Evolutionary conservation across 1,140 invertebrate species (phyloP), one percentile per base, ranked within the genome.

Genomic region (Ostrea edulis): DNA sequence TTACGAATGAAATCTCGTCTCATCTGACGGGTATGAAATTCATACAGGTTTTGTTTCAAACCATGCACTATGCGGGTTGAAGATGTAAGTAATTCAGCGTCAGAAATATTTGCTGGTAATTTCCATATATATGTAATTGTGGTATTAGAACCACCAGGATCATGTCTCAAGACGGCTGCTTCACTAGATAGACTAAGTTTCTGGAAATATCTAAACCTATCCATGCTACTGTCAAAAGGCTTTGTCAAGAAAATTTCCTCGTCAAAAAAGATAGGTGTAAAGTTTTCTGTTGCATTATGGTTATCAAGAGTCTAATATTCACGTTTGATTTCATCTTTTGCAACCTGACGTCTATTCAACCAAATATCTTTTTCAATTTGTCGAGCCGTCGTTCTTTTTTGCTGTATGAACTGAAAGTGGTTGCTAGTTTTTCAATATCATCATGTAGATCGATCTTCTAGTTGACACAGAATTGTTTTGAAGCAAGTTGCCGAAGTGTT

Each of bases 11-110:
- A 88, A 35, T 53, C 29, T n/a, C 7, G 8, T 68, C 54, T 44
- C 82, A 84, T 68, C 52, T 14, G 53, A 54, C 88, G 86, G 0
- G 88, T 89, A 29, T 89, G 87, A 25, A 55, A 86, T 82, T 90
- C 88, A 20, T 53, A 9, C 5, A 89, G 29, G 9, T 71, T 82
- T 0, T 58, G n/a, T 52, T 65, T 71, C 8, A 29, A 12, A 5
- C 25, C n/a, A 25, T 55, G 20, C 3, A 86, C 0, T n/a, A 89
- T 14, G 51, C 54, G 71, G 11, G 84, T 86, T 77, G 51, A 55
- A 22, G 86, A 53, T 55, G 52, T 65, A 3, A 89, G 53, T 8
- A 90, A 87, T 81, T 89, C 22, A 4, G 52, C 25, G 52, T n/a
- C 52, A 44, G 86, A 62, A 29, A 86, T 87, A 22, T 71, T 68